Base-by-base conservation (phyloP, 2,888 invertebrate genomes). In the Phortica magna region DNA sequence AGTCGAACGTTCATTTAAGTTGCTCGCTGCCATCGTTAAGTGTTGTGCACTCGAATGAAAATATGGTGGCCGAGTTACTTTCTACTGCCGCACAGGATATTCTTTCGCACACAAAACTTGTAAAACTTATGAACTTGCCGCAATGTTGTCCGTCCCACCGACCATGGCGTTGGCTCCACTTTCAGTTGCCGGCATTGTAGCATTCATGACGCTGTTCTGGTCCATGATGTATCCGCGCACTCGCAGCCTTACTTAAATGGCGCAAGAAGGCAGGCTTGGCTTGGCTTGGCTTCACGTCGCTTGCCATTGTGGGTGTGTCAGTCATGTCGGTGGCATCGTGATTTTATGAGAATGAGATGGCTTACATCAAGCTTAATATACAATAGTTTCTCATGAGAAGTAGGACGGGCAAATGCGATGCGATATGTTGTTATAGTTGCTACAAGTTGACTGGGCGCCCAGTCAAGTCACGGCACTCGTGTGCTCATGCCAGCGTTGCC, bases 301-400 rank as follows among this genome's bases (percentile, higher is more conserved):
- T 22, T 61, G 61, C 31, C 12, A 12, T 61, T 17, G 61, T 61
- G 22, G 61, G 61, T 22, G 61, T 61, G 65, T 31, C 65, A n/a
- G 19, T n/a, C 22, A 22, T 31, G 31, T 31, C 31, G 53, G 65
- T 5, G 14, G 39, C 41, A 19, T 43, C 43, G 68, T 31, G 70
- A 71, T 71, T 71, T 71, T 71, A 71, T 71, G 70, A 71, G 70
- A 71, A 71, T 71, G 70, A 71, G 70, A 71, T 55, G 22, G 70
- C 70, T 71, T 55, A 71, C 70, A 71, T 71, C 70, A 55, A 71
- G 53, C 31, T 71, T 53, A 71, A 71, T 55, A 55, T 42, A 55
- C 31, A 48, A 48, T 31, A 31, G 31, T 31, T 31, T 31, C 31
- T 4, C 31, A 31, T 31, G 3, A 31, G 31, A 4, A 7, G 43